phyloP scores from a whole-genome alignment of 2,888 invertebrate species.

The Folsomia candida region DNA sequence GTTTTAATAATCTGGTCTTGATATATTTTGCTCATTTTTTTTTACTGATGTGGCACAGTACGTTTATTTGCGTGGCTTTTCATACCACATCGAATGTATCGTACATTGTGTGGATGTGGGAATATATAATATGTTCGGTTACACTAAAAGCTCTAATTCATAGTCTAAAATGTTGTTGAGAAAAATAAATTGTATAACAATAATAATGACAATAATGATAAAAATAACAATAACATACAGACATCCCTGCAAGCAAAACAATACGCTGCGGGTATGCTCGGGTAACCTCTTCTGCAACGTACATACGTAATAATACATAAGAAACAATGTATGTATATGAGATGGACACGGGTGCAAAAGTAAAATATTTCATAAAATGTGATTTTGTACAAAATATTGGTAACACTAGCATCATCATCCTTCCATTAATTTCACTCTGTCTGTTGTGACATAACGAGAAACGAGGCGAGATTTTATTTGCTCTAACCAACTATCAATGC shows the following conservation, averaged over 20 bases:
- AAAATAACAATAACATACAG: neutral
- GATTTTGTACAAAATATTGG: slow-evolving; percentile 16
- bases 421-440: slow-evolving; percentile 7
- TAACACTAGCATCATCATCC: slow-evolving; percentile 11
- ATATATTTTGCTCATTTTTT: slow-evolving; percentile 5
- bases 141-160: neutral
- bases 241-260: neutral
- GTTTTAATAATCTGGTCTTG: slow-evolving; percentile 5
- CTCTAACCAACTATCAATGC: neutral
- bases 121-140: neutral
- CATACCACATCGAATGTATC: neutral
- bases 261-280: too few species aligned
- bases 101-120: neutral
- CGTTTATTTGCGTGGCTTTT: neutral
- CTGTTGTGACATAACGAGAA: slow-evolving; percentile 5
- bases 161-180: neutral
- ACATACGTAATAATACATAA: too few species aligned
- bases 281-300: too few species aligned
- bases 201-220: neutral
- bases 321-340: too few species aligned
- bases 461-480: neutral
- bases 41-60: slow-evolving; percentile 8
- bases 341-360: too few species aligned
- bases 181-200: neutral
- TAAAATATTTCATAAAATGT: neutral